Evolutionary conservation across 2,888 invertebrate species (phyloP).

Genomic region (Clivina fossor): DNA sequence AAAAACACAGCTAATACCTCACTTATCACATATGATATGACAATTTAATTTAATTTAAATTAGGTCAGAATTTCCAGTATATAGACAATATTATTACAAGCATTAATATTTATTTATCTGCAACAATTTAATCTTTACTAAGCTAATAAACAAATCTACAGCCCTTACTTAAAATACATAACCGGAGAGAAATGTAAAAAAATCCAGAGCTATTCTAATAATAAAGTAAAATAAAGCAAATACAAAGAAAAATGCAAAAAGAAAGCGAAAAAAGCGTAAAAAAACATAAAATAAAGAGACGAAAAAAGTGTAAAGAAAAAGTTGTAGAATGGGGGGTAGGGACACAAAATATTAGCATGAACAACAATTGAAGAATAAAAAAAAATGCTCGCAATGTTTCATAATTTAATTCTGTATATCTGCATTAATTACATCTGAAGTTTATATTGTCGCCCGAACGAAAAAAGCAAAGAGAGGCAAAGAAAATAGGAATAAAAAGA

Average conservation of each 20-base stretch:
- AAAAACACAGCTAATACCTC: too few species aligned
- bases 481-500: slow-evolving; percentile 21
- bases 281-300: slow-evolving; percentile 1
- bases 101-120: too few species aligned
- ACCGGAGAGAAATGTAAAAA: too few species aligned
- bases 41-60: too few species aligned
- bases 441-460: slow-evolving; percentile 30
- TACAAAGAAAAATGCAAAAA: slow-evolving; percentile 9
- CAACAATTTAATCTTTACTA: too few species aligned
- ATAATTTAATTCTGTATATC: slow-evolving; percentile 34
- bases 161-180: too few species aligned
- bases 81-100: too few species aligned
- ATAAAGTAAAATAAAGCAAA: background rate
- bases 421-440: slow-evolving; percentile 31
- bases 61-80: too few species aligned
- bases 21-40: too few species aligned
- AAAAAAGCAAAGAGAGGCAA: slow-evolving; percentile 18
- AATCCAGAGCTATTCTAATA: too few species aligned
- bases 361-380: slow-evolving; percentile 27
- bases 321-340: background rate
- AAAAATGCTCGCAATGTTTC: slow-evolving; percentile 25
- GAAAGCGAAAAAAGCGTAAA: slow-evolving; percentile 8
- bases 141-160: too few species aligned
- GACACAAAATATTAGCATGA: slow-evolving; percentile 19
- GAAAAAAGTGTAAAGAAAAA: background rate